Base-by-base conservation (phyloP, 2,797 vertebrate genomes). In the Danionella dracula region DNA sequence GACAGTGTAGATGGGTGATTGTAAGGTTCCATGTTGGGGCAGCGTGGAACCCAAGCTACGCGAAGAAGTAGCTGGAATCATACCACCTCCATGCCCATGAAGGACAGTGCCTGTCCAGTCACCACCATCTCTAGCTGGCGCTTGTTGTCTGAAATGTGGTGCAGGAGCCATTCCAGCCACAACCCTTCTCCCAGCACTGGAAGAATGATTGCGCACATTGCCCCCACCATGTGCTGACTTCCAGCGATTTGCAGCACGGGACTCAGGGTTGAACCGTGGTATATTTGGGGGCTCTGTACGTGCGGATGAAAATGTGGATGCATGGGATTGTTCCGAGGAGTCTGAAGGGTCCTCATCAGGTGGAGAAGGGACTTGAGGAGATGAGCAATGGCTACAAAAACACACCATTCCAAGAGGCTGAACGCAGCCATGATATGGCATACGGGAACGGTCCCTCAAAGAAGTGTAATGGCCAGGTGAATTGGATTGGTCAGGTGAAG, bases 211-310 rank as follows among this genome's bases (percentile, higher is more conserved):
- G 3, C 31, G 89, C 71, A 91, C 81, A 41, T 88, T 89, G 83
- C 89, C 91, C 74, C 86, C 90, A 83, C 91, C 88, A 80, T 92
- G 90, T 89, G 84, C 88, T 92, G 86, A 93, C 92, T 84, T 91
- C 90, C 75, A 87, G 73, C 91, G 89, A 78, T 89, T 89, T 76
- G 88, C 79, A 51, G 41, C 8, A 21, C 59, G 50, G 31, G 42
- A 38, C 5, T 92, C 91, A 78, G 82, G 80, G 79, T 88, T 79
- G 32, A 44, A 53, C 2, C 60, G 48, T 3, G 60, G 35, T 31
- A 89, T 89, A 56, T 89, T 90, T 66, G 90, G 89, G 66, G 91
- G 89, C 80, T 93, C 90, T 73, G 90, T 92, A 81, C 92, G 90
- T 68, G 91, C 91, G 81, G 91, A 91, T 77, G 91, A 90, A 83